phyloP scores from a whole-genome alignment of 2,888 invertebrate species.

The Ochropleura leucogaster region DNA sequence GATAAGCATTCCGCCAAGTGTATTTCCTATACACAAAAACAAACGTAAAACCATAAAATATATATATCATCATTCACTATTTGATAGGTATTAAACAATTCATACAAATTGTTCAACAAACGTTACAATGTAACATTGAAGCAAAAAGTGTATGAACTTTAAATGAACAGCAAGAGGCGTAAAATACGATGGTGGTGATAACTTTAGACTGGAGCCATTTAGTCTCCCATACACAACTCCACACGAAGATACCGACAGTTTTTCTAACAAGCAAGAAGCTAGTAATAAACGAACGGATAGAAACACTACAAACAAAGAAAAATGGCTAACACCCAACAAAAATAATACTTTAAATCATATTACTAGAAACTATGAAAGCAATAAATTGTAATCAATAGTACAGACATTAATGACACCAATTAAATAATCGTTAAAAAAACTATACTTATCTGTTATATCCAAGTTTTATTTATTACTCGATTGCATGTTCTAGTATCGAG shows the following conservation, averaged over 20 bases:
- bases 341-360: slow-evolving; percentile 63
- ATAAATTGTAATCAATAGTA: slow-evolving; percentile 85
- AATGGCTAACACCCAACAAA: slow-evolving; percentile 36
- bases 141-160: not conserved
- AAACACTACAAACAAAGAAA: slow-evolving; percentile 22
- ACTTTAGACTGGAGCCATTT: slow-evolving; percentile 22
- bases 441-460: slow-evolving; percentile 74
- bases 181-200: slow-evolving; percentile 7
- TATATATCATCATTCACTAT: not conserved
- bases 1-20: no score
- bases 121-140: not conserved
- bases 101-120: not conserved
- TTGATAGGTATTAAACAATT: not conserved
- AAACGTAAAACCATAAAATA: no score
- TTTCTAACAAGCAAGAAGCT: slow-evolving; percentile 18
- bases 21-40: not conserved
- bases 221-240: slow-evolving; percentile 11
- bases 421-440: slow-evolving; percentile 82
- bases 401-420: slow-evolving; percentile 82
- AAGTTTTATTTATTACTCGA: slow-evolving; percentile 75
- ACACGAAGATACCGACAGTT: slow-evolving; percentile 13
- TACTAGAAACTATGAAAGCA: slow-evolving; percentile 60
- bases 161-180: slow-evolving; percentile 1
- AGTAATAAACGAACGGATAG: slow-evolving; percentile 17
- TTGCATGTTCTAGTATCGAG: slow-evolving; percentile 74